Evolutionary conservation across 2,888 invertebrate species (phyloP), one percentile per base, ranked within the genome.

Genomic region (Sthenelais limicola): DNA sequence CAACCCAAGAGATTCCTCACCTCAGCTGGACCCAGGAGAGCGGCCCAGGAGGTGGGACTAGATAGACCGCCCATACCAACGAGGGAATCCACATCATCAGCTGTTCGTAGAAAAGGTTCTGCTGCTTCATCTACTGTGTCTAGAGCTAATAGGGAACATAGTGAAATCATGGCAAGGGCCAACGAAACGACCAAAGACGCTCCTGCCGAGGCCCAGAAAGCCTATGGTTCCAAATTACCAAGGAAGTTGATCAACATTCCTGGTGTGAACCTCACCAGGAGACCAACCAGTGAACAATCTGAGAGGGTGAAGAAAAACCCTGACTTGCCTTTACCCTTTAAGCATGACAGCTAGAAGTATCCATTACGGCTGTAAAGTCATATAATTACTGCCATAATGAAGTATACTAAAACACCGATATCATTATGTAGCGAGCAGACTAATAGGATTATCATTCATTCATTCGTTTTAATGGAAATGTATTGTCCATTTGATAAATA

Each of bases 221-320:
- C 56, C 32, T 56, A 56, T 24, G 9, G 30, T 28, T 33, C 56
- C 26, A 56, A 56, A 18, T 33, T 56, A 4, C 56, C 56, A 15
- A 3, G 56, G 30, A 56, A 33, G 21, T 32, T 33, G 32, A 56
- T 56, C 3, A 56, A 56, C 15, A 56, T 56, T 12, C 30, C 56
- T 33, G 30, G 18, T 12, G 5, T 33, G 12, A 38, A 38, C 18
- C 26, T 62, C 38, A 62, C 62, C 35, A 35, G 62, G 7, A 18
- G 62, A n/a, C 62, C 62, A 12, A 38, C 62, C 24, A 38, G 38
- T n/a, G 62, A 38, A 38, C 38, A 38, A 26, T 62, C 62, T 1
- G 62, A 62, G 62, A n/a, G 62, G 38, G 35, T 35, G 38, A 62
- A 38, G 38, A 35, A 38, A 21, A 62, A 62, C 38, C 62, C 56